phyloP scores from a whole-genome alignment of 2,888 invertebrate genomes.

The Cryptophagus acutangulus region DNA sequence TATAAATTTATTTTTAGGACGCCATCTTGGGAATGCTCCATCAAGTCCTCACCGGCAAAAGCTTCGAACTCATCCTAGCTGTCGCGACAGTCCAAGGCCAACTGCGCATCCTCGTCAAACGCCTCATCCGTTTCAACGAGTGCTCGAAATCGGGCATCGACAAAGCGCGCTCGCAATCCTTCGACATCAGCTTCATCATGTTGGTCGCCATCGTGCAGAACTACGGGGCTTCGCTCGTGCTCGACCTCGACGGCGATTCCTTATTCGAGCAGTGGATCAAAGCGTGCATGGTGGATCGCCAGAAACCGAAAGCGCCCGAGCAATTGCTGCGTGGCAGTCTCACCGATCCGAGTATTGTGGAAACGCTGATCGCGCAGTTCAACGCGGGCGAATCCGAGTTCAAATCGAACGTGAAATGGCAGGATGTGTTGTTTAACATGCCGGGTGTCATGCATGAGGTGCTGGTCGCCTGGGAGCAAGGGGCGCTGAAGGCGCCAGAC shows the following conservation, averaged over 20 bases:
- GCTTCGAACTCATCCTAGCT: conserved; percentile 84
- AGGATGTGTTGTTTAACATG: conserved; percentile 82
- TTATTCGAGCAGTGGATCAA: conserved; percentile 92
- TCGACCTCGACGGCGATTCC: conserved; percentile 72
- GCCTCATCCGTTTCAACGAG: conserved; percentile 89
- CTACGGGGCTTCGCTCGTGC: conserved; percentile 80
- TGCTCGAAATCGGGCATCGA: conserved; percentile 63
- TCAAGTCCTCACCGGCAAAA: conserved; percentile 85
- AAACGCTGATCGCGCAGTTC: conserved; percentile 75
- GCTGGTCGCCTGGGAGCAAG: conserved; percentile 85
- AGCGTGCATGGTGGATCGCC: conserved; percentile 83
- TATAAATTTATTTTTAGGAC: too few relatives aligned
- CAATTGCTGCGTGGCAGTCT: conserved; percentile 71
- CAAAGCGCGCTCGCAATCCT: conserved; percentile 74
- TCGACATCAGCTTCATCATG: conserved; percentile 93
- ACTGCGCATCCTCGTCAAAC: conserved; percentile 78
- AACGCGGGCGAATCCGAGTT: conserved; percentile 77
- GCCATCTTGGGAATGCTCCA: conserved; percentile 78
- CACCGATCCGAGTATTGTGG: conserved; percentile 75
- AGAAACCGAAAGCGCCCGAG: conserved; percentile 82
- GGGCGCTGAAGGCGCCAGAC: conserved; percentile 74
- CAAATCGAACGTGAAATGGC: conserved; percentile 71
- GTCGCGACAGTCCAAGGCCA: conserved; percentile 92
- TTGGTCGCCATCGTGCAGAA: conserved; percentile 88
- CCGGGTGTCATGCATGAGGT: conserved; percentile 76